These are phyloP conservation scores for Thripadectes ignobilis DNA, from an alignment of 2,797 vertebrate genomes.

Conservation along the genomic window DNA sequence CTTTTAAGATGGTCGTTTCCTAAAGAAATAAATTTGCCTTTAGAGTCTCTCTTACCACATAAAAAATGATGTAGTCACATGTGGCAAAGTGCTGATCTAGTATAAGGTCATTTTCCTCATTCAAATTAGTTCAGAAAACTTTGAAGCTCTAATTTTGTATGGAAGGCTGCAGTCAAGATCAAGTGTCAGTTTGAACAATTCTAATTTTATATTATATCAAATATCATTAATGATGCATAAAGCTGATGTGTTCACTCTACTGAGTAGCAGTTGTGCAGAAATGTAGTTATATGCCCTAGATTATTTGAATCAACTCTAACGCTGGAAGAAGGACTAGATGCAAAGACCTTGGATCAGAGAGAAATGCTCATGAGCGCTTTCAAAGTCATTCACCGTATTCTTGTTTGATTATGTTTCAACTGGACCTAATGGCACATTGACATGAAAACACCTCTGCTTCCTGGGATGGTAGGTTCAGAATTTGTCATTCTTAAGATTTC, in stretches of 20 bases:
- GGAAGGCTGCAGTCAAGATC: background rate
- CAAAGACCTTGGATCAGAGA: background rate
- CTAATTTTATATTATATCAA: background rate
- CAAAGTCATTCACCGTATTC: background rate
- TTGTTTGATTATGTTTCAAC: background rate
- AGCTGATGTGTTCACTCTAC: background rate
- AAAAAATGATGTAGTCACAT: background rate
- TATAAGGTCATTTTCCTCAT: background rate
- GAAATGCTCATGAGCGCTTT: background rate
- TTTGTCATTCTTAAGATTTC: slow-evolving; percentile 18
- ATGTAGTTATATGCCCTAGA: background rate
- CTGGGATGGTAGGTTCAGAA: background rate
- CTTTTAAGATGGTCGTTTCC: background rate
- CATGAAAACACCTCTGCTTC: background rate
- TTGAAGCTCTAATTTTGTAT: background rate
- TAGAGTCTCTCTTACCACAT: background rate
- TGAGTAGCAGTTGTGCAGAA: background rate
- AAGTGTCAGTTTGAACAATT: background rate
- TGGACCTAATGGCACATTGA: background rate
- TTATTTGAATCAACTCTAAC: background rate
- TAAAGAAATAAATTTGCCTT: background rate
- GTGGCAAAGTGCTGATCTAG: background rate
- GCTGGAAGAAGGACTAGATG: background rate
- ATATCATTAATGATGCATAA: background rate
- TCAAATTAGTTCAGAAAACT: background rate